Percentiles rank a stretch among this genome's conserved stretches.
Conservation (phyloP, 2,888 invertebrate genomes). For the Neoaliturus tenellus region DNA sequence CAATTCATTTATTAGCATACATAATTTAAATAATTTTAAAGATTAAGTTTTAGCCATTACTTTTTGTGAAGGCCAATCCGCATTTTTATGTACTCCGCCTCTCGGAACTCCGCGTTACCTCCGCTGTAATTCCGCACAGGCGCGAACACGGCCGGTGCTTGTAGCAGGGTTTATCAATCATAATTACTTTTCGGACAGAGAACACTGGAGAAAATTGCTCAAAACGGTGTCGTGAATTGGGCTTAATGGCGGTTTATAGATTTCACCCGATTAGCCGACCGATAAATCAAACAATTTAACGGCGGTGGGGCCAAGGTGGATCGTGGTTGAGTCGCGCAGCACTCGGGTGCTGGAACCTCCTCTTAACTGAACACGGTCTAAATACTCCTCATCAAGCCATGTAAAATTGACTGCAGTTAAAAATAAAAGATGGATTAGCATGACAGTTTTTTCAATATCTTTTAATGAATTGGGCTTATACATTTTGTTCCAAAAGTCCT, state of each 20-base stretch:
- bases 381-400: too few relatives aligned
- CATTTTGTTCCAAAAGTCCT: too few relatives aligned
- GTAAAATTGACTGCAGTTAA: too few relatives aligned
- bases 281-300: slow-evolving; percentile 43
- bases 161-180: slow-evolving; percentile 9
- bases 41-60: too few relatives aligned
- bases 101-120: not conserved
- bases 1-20: too few relatives aligned
- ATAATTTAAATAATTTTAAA: too few relatives aligned
- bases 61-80: too few relatives aligned
- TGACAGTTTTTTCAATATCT: too few relatives aligned
- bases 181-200: slow-evolving; percentile 44
- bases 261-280: slow-evolving; percentile 2
- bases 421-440: too few relatives aligned
- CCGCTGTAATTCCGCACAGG: not conserved
- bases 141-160: not conserved
- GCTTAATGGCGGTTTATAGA: slow-evolving; percentile 45
- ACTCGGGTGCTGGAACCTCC: not conserved
- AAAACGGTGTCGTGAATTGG: slow-evolving; percentile 27
- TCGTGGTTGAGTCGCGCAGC: not conserved
- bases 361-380: too few relatives aligned
- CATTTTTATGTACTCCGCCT: too few relatives aligned
- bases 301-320: not conserved
- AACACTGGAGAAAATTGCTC: slow-evolving; percentile 6
- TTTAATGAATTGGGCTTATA: too few relatives aligned